phyloP scores from a whole-genome alignment of 2,113 vertebrate genomes.

The Paramisgurnus dabryanus region DNA sequence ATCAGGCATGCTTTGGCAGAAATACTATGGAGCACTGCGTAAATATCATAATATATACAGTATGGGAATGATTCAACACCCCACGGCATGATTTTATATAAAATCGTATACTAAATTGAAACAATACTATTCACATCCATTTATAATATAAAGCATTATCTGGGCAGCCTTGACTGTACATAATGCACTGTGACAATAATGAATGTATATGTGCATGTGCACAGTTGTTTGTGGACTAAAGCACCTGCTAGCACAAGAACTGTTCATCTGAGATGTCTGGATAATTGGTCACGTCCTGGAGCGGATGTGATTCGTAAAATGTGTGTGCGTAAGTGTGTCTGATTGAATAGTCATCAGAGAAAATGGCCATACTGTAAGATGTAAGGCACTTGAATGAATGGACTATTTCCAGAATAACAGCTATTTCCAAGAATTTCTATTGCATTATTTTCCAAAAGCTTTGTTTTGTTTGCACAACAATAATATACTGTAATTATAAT shows the following conservation, averaged over 20 bases:
- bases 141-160: background rate
- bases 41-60: too few relatives aligned
- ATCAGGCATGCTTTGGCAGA: too few relatives aligned
- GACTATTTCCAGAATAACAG: background rate
- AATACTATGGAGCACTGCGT: too few relatives aligned
- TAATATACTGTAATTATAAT: too few relatives aligned
- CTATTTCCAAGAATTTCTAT: background rate
- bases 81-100: too few relatives aligned
- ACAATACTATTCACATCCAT: too few relatives aligned
- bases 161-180: background rate
- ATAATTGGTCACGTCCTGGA: slow-evolving; percentile 20
- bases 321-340: background rate
- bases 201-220: background rate
- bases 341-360: slow-evolving; percentile 19
- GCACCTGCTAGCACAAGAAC: slow-evolving; percentile 9
- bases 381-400: background rate
- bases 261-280: background rate
- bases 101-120: too few relatives aligned
- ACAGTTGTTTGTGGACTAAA: background rate
- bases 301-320: slow-evolving; percentile 6
- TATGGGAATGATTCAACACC: background rate
- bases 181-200: background rate
- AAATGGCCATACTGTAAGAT: background rate
- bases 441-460: background rate
- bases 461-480: too few relatives aligned